A percentile compares a stretch with the other conserved stretches of the same genome.
phyloP scores from a whole-genome alignment of 2,888 invertebrate species.

The Trisateles emortualis region DNA sequence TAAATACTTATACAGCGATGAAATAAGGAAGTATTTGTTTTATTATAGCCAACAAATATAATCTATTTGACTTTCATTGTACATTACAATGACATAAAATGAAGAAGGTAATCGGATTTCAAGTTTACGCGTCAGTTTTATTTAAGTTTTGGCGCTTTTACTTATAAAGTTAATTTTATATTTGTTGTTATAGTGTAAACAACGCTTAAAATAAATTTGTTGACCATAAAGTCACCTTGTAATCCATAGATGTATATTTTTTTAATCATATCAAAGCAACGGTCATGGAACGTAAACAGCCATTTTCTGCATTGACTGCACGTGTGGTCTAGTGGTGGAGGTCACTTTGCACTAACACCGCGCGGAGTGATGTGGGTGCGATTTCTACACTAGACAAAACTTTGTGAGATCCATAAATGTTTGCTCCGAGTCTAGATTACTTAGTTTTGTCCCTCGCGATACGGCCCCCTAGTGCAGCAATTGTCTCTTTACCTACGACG shows the following conservation, averaged over 20 bases:
- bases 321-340: too few relatives aligned
- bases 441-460: too few relatives aligned
- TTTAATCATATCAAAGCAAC: background rate
- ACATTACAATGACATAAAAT: conserved; percentile 12
- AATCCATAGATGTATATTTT: background rate
- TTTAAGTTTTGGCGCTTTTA: background rate
- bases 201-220: background rate
- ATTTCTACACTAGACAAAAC: too few relatives aligned
- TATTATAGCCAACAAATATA: conserved; percentile 32
- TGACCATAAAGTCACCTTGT: background rate
- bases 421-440: too few relatives aligned
- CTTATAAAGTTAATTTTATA: background rate
- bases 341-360: too few relatives aligned
- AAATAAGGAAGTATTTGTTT: conserved; percentile 43
- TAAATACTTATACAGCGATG: conserved; percentile 36
- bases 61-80: conserved; percentile 24
- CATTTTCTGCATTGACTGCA: too few relatives aligned
- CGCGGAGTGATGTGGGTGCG: too few relatives aligned
- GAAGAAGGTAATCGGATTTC: conserved; percentile 5
- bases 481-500: too few relatives aligned
- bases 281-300: background rate
- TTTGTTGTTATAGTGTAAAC: background rate
- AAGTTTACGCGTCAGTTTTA: conserved; percentile 2
- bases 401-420: too few relatives aligned
- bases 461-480: too few relatives aligned